Evolutionary conservation across 1,140 invertebrate genomes (phyloP).

Genomic region (Procambarus clarkii): DNA sequence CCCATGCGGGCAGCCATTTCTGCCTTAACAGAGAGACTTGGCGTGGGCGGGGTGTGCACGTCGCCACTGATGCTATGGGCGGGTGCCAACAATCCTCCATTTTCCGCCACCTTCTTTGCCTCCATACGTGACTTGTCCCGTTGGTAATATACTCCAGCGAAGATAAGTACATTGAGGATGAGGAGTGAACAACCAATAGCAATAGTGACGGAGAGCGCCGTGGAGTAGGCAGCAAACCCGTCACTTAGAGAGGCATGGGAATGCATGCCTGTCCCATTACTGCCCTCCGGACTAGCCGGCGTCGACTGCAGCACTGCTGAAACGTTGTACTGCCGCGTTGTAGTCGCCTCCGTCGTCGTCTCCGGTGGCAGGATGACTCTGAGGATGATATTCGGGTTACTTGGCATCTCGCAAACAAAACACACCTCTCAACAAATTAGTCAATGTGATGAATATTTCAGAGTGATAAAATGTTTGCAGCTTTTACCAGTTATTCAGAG

Average conservation of each 20-base stretch:
- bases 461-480: no score
- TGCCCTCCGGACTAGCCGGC: slow-evolving; percentile 46
- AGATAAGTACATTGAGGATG: slow-evolving; percentile 93
- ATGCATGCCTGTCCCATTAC: slow-evolving; percentile 54
- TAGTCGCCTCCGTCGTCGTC: slow-evolving; percentile 71
- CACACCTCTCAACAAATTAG: neutral
- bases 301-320: slow-evolving; percentile 71
- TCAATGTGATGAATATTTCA: no score
- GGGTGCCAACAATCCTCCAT: slow-evolving; percentile 67
- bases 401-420: neutral
- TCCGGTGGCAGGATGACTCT: slow-evolving; percentile 71
- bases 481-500: no score
- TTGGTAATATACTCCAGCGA: slow-evolving; percentile 94
- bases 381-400: slow-evolving; percentile 12
- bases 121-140: slow-evolving; percentile 83
- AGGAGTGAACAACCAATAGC: slow-evolving; percentile 93
- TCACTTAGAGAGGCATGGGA: slow-evolving; percentile 71
- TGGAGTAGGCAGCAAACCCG: slow-evolving; percentile 83
- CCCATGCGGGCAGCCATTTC: slow-evolving; percentile 45
- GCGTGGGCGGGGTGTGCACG: slow-evolving; percentile 58
- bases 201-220: slow-evolving; percentile 92
- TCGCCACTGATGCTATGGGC: slow-evolving; percentile 71
- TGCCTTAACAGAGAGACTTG: slow-evolving; percentile 58
- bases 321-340: slow-evolving; percentile 72
- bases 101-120: slow-evolving; percentile 71